Evolutionary conservation across 2,888 invertebrate species (phyloP).

Genomic region (Miltochrista miniata): DNA sequence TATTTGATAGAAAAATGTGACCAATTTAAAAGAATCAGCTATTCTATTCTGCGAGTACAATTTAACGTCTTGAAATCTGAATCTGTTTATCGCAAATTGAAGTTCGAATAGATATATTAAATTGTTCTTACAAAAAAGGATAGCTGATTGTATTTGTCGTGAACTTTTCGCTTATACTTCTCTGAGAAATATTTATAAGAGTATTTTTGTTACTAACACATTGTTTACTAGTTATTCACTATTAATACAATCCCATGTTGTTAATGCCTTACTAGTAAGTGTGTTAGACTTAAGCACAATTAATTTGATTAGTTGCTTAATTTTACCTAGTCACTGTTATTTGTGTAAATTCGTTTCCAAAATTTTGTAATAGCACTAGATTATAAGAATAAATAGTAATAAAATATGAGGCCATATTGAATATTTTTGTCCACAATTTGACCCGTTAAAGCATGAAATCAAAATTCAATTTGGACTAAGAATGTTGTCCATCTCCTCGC

Average conservation of each 20-base stretch:
- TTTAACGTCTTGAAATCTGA: too few species aligned
- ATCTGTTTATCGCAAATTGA: too few species aligned
- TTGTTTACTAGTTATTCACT: constrained; percentile 24
- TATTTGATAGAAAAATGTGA: background rate
- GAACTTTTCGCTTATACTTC: constrained; percentile 8
- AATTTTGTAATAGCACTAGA: constrained; percentile 25
- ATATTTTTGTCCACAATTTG: constrained; percentile 17
- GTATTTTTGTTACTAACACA: constrained; percentile 29
- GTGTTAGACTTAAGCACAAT: too few species aligned
- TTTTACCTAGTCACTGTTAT: constrained; percentile 57
- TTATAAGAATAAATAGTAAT: constrained; percentile 23
- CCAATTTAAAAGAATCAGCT: background rate
- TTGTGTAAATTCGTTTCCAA: constrained; percentile 29
- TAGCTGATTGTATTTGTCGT: background rate
- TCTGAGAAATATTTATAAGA: constrained; percentile 24
- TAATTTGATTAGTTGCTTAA: constrained; percentile 49
- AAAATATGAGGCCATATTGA: constrained; percentile 20
- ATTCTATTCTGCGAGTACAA: background rate
- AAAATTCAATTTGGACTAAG: too few species aligned
- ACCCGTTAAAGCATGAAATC: too few species aligned
- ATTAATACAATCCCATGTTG: constrained; percentile 37
- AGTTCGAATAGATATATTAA: too few species aligned
- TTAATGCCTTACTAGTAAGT: constrained; percentile 67
- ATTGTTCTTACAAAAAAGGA: too few species aligned
- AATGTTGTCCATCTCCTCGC: background rate